Evolutionary conservation across 2,113 vertebrate species (phyloP), one percentile per base, ranked within the genome.

Genomic region (Pipra filicauda): DNA sequence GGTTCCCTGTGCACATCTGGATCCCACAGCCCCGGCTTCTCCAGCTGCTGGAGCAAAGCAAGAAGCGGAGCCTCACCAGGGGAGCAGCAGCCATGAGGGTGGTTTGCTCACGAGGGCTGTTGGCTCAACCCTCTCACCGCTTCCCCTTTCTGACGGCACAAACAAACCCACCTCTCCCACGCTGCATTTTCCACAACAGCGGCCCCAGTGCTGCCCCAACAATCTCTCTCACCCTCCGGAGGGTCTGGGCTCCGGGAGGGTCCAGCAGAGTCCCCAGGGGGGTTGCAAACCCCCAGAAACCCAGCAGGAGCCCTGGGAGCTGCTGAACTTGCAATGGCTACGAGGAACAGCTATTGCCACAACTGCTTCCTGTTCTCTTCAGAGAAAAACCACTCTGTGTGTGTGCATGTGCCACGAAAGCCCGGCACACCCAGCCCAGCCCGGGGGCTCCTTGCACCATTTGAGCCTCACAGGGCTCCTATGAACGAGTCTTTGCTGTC

Each of bases 291-390:
- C 51, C 76, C 3, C 0, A 24, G 48, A 11, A 2, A 0, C 73
- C 17, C 0, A 1, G 30, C 5, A 1, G 69, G 51, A 46, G 21
- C 44, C 15, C 3, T 1, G 27, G 22, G 37, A 61, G 57, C 43
- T 1, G 7, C 76, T 2, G 59, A 39, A 43, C 2, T 2, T 5
- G 13, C 1, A 16, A n/a, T 28, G 91, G 74, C 58, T 54, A 67
- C 11, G 3, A 55, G 39, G 71, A 44, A 39, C 71, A 74, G 73
- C 31, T 3, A 8, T 33, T 66, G 75, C 94, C 16, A 1, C 72
- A 59, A 59, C 43, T 6, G 75, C 52, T 97, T 97, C 96, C 95
- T 94, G 77, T 93, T 96, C 88, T 75, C 30, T 85, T 95, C 93
- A 1, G 61, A 26, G 96, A 95, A 95, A 95, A 97, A 48, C 91